phyloP scores from a whole-genome alignment of 2,888 invertebrate genomes.

The Pecten maximus region DNA sequence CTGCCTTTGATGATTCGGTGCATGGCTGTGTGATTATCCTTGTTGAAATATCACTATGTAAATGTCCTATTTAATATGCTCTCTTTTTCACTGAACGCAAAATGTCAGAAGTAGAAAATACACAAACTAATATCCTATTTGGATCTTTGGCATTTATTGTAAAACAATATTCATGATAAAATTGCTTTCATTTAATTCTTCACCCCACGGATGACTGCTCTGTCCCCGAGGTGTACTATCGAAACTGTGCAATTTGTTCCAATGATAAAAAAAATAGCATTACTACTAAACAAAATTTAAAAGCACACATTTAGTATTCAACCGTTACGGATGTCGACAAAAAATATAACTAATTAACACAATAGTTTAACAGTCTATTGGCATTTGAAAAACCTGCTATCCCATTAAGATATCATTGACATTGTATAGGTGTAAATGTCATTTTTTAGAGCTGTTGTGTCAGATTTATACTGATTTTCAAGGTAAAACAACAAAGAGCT shows the following conservation, averaged over 20 bases:
- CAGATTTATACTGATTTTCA: constrained; percentile 13
- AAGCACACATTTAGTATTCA: not conserved
- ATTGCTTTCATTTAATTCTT: constrained; percentile 35
- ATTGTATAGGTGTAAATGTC: not conserved
- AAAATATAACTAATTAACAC: not conserved
- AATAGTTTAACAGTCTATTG: not conserved
- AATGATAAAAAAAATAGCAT: not conserved
- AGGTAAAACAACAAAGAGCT: not conserved
- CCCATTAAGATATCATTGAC: not conserved
- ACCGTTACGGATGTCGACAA: not conserved
- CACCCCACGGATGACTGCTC: not conserved
- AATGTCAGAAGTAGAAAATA: not conserved
- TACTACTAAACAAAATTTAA: not conserved
- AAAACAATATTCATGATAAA: constrained; percentile 33
- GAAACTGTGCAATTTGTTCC: not conserved
- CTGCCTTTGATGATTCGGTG: not conserved
- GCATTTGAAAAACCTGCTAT: not conserved
- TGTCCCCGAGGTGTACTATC: not conserved
- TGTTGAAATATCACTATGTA: constrained; percentile 19
- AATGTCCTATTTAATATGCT: not conserved
- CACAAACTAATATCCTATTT: constrained; percentile 17
- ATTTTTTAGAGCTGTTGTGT: not conserved
- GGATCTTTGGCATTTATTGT: constrained; percentile 14
- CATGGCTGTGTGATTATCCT: not conserved
- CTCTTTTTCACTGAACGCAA: constrained; percentile 5